These are phyloP conservation scores for Drosophila mulleri DNA, from an alignment of 2,888 invertebrate genomes.

Conservation along the genomic window DNA sequence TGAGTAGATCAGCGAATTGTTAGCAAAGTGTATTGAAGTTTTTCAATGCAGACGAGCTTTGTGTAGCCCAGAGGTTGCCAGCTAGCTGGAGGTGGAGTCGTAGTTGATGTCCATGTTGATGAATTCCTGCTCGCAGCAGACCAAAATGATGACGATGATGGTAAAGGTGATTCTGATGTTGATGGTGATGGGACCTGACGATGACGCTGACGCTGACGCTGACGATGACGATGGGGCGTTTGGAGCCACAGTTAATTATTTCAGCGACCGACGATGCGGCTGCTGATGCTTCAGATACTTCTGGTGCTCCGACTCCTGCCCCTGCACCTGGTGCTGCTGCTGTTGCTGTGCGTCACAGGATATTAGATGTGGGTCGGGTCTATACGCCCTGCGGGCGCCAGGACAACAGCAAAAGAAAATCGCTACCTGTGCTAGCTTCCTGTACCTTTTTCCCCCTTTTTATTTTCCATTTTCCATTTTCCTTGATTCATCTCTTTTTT, in stretches of 20 bases:
- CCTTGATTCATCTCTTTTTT: conserved; percentile 1
- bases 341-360: conserved; percentile 57
- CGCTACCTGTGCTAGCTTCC: conserved; percentile 42
- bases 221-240: conserved; percentile 22
- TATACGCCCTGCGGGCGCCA: conserved; percentile 19
- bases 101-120: conserved; percentile 55
- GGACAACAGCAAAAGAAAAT: conserved; percentile 25
- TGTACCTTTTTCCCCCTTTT: conserved; percentile 5
- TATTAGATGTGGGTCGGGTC: conserved; percentile 58
- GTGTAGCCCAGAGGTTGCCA: not conserved
- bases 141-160: conserved; percentile 23
- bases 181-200: conserved; percentile 15
- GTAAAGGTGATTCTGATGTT: conserved; percentile 26
- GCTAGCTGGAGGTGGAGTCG: conserved; percentile 11
- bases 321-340: conserved; percentile 19
- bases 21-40: conserved; percentile 51
- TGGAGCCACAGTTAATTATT: conserved; percentile 69
- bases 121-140: conserved; percentile 63
- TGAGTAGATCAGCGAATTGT: conserved; percentile 1
- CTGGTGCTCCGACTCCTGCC: conserved; percentile 1
- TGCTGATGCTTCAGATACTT: conserved; percentile 26
- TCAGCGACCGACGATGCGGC: conserved; percentile 54
- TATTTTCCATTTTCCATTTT: conserved; percentile 3
- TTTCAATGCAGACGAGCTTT: conserved; percentile 16
- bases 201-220: conserved; percentile 13